Percentiles rank a stretch among this genome's conserved stretches.
These are phyloP conservation scores for Drosophila anceps DNA, from an alignment of 2,888 invertebrate genomes.

Conservation along the genomic window DNA sequence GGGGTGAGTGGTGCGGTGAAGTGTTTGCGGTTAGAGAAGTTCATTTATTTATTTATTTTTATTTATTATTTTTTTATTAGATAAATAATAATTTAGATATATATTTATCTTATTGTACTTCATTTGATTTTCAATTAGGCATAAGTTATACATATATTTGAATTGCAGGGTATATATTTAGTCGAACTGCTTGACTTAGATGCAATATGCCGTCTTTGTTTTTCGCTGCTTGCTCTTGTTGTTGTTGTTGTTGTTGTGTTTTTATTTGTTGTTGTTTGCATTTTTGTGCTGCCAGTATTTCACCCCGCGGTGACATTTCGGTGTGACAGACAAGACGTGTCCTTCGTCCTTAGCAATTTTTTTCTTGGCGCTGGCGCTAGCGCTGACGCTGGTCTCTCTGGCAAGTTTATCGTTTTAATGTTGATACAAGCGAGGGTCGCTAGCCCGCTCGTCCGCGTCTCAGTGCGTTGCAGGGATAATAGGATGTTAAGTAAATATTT, in stretches of 20 bases:
- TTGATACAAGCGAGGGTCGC: slow-evolving; percentile 78
- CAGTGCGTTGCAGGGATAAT: slow-evolving; percentile 71
- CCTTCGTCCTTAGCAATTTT: slow-evolving; percentile 78
- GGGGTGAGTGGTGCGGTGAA: not conserved
- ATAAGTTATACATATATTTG: too few species aligned
- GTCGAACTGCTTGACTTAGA: not conserved
- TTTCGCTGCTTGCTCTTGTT: slow-evolving; percentile 38
- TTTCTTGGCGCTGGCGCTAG: slow-evolving; percentile 6
- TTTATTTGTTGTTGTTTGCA: slow-evolving; percentile 49
- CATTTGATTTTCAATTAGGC: not conserved
- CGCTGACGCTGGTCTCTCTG: slow-evolving; percentile 36
- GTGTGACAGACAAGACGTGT: slow-evolving; percentile 84
- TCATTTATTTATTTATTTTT: not conserved
- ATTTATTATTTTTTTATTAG: not conserved
- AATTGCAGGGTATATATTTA: slow-evolving; percentile 24
- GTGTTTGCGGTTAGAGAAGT: not conserved
- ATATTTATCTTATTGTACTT: not conserved
- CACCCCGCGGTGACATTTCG: slow-evolving; percentile 84
- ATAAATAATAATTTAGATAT: not conserved
- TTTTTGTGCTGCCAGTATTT: slow-evolving; percentile 75
- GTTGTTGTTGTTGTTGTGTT: slow-evolving; percentile 35
- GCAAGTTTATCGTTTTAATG: slow-evolving; percentile 81
- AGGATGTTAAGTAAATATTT: slow-evolving; percentile 82
- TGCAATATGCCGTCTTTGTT: slow-evolving; percentile 8
- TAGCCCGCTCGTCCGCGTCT: slow-evolving; percentile 50